phyloP scores from a whole-genome alignment of 1,140 invertebrate genomes.

The Neodiprion pinetum region DNA sequence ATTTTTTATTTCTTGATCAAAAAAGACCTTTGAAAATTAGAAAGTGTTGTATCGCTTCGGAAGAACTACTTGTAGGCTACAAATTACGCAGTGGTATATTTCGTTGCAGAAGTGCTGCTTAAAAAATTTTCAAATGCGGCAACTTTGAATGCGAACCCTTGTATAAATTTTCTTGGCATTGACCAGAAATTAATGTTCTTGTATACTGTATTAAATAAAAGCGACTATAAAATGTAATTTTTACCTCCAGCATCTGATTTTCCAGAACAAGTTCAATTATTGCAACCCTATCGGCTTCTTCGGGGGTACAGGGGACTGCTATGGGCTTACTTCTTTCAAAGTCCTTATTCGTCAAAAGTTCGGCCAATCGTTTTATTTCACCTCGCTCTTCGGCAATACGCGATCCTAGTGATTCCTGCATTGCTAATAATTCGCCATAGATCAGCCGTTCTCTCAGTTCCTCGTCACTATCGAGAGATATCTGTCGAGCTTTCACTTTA shows the following conservation, averaged over 20 bases:
- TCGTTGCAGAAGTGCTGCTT: too few relatives aligned
- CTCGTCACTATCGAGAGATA: slow-evolving; percentile 61
- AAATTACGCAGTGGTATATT: too few relatives aligned
- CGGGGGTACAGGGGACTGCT: slow-evolving; percentile 57
- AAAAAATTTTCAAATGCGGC: too few relatives aligned
- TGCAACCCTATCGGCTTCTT: slow-evolving; percentile 60
- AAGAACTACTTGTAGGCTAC: too few relatives aligned
- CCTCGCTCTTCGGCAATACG: slow-evolving; percentile 72
- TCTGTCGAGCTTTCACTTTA: slow-evolving; percentile 49
- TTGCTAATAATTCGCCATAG: slow-evolving; percentile 71
- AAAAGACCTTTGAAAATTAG: too few relatives aligned
- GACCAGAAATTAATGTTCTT: background rate
- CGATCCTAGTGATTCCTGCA: slow-evolving; percentile 69
- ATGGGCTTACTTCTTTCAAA: slow-evolving; percentile 61
- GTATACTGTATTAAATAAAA: background rate
- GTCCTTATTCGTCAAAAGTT: slow-evolving; percentile 56
- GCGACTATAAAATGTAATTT: background rate
- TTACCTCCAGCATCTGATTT: slow-evolving; percentile 69
- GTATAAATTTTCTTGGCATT: background rate
- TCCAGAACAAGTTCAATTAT: slow-evolving; percentile 66
- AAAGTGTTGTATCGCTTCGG: too few relatives aligned
- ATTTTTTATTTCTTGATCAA: too few relatives aligned
- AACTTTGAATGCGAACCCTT: too few relatives aligned
- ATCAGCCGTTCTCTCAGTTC: slow-evolving; percentile 69
- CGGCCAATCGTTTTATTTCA: slow-evolving; percentile 71